Percentiles rank a stretch among this genome's conserved stretches.
Conservation (phyloP, 2,797 vertebrate genomes). For the Carcharodon carcharias region DNA sequence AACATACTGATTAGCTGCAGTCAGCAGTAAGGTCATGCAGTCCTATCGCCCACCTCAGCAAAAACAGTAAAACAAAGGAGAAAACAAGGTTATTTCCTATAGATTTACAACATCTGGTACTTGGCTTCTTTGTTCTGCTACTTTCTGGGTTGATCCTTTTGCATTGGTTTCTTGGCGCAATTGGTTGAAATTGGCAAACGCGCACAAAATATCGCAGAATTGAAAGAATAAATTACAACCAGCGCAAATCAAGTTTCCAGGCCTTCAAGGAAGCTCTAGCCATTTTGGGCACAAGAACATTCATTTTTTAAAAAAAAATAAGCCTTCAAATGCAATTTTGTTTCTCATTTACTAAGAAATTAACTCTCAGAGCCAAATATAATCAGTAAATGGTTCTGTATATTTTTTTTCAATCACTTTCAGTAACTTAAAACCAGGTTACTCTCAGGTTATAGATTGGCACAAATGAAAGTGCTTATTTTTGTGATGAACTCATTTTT, state of each 20-base stretch:
- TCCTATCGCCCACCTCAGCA: background rate
- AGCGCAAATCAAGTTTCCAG: background rate
- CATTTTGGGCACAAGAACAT: background rate
- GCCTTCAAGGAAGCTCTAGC: background rate
- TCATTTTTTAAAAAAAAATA: background rate
- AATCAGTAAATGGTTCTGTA: background rate
- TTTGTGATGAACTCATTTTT: background rate
- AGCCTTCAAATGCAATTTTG: background rate
- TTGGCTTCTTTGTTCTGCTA: background rate
- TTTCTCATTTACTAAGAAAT: background rate
- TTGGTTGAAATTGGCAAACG: background rate
- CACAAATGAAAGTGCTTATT: background rate
- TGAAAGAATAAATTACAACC: background rate
- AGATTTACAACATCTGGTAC: background rate
- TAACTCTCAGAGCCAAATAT: background rate
- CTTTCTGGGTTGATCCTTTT: background rate
- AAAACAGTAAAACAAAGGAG: background rate
- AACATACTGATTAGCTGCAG: background rate
- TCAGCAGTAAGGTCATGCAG: background rate
- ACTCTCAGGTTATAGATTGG: background rate
- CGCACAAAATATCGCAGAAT: background rate
- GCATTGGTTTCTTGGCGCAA: background rate
- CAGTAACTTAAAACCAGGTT: background rate
- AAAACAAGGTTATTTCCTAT: background rate
- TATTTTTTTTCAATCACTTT: background rate